These are phyloP conservation scores for Pissodes strobi DNA, from an alignment of 1,140 invertebrate genomes.

Conservation along the genomic window DNA sequence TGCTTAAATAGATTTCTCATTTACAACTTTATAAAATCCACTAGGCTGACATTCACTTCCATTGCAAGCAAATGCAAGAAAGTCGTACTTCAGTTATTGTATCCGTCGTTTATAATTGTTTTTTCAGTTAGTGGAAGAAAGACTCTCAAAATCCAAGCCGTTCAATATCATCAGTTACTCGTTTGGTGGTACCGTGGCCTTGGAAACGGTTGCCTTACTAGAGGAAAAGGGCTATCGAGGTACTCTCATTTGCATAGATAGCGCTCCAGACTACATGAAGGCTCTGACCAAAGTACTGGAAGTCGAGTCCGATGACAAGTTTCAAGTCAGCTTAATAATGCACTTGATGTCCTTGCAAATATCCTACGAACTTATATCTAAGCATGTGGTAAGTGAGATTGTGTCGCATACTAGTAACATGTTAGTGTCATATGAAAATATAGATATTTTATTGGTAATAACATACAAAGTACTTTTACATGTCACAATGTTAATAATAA, in stretches of 20 bases:
- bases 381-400: slow-evolving; percentile 56
- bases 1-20: too few species aligned
- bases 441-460: too few species aligned
- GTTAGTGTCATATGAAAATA: too few species aligned
- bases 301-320: slow-evolving; percentile 55
- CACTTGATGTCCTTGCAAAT: slow-evolving; percentile 60
- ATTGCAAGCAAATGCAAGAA: too few species aligned
- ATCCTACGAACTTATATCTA: slow-evolving; percentile 59
- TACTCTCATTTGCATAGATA: slow-evolving; percentile 63
- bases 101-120: background rate
- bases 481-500: too few species aligned
- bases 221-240: slow-evolving; percentile 63
- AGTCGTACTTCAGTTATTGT: background rate
- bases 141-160: slow-evolving; percentile 20
- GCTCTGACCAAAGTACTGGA: slow-evolving; percentile 54
- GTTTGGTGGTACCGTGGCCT: slow-evolving; percentile 64
- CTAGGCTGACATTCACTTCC: too few species aligned
- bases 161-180: slow-evolving; percentile 70
- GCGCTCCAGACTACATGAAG: slow-evolving; percentile 62
- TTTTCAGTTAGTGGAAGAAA: slow-evolving; percentile 29
- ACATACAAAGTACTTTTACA: too few species aligned
- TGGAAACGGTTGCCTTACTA: slow-evolving; percentile 61
- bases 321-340: slow-evolving; percentile 63
- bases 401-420: too few species aligned
- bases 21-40: too few species aligned